Evolutionary conservation across 1,140 invertebrate species (phyloP), one percentile per base, ranked within the genome.

Genomic region (Charaxes varanes): DNA sequence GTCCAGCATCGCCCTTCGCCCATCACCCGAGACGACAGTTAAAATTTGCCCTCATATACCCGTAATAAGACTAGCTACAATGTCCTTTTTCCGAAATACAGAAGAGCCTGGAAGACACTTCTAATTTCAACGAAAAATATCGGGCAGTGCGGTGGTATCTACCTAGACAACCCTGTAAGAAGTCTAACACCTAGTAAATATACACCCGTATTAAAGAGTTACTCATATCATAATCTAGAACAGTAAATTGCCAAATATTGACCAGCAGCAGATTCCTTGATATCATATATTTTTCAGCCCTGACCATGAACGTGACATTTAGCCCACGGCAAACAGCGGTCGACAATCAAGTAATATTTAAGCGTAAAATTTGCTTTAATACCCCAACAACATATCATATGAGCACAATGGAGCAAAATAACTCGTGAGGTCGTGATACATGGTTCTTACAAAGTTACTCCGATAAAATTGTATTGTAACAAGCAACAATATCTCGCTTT

Each of bases 341-440:
- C 4, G 18, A 38, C 17, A 16, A 30, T 10, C 15, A 14, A 8
- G 18, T n/a, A 31, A 22, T 14, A 30, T 31, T 40, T 40, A 17
- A 31, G 13, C 27, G 27, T 10, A 30, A 44, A 22, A 31, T 10
- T n/a, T 7, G 14, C 26, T 31, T 31, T 36, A 18, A 23, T 43
- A 19, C 11, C 3, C 8, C 10, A 8, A 30, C 17, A 28, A 26
- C 23, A 12, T 26, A 26, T 26, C 12, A 11, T 16, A 14, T n/a
- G 10, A 10, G 16, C 15, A 43, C 22, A 42, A 33, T 18, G 24
- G 16, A 21, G 11, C 1, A 19, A 31, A 31, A 36, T 7, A 27
- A 23, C 35, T 35, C 41, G 41, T 44, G 41, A 44, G 41, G 26
- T 44, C 41, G 41, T 44, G 41, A 44, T 36, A 24, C 41, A 34